A percentile compares a stretch with the other conserved stretches of the same genome.
Conservation (phyloP, 2,888 invertebrate species). For the Chesias legatella region DNA sequence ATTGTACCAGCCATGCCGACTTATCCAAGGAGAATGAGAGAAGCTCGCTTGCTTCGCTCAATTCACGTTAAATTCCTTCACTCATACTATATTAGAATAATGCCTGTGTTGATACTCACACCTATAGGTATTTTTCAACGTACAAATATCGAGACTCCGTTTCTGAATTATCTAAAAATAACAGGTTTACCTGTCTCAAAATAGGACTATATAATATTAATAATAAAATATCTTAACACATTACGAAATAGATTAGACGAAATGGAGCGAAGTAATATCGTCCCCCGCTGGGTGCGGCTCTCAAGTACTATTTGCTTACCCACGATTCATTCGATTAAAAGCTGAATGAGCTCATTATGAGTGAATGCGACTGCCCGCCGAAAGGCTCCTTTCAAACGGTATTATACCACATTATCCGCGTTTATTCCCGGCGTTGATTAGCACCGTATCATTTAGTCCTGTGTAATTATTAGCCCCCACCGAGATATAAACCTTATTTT, state of each 20-base stretch:
- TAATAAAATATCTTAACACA: slow-evolving; percentile 11
- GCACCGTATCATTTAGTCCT: slow-evolving; percentile 80
- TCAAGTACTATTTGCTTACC: slow-evolving; percentile 70
- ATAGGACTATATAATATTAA: neutral
- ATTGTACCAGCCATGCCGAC: too few relatives aligned
- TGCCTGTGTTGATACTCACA: too few relatives aligned
- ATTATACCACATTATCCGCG: slow-evolving; percentile 77
- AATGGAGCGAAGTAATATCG: slow-evolving; percentile 17
- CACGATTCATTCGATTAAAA: slow-evolving; percentile 77
- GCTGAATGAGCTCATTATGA: slow-evolving; percentile 78
- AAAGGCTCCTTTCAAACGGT: slow-evolving; percentile 76
- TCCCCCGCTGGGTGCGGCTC: slow-evolving; percentile 30
- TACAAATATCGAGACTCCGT: too few relatives aligned
- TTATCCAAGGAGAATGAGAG: too few relatives aligned
- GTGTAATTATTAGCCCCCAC: slow-evolving; percentile 64
- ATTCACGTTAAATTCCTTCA: too few relatives aligned
- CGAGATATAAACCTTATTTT: slow-evolving; percentile 37
- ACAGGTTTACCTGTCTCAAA: too few relatives aligned
- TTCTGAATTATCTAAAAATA: too few relatives aligned
- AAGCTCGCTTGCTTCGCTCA: too few relatives aligned
- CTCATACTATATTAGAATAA: too few relatives aligned
- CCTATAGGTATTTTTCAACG: too few relatives aligned
- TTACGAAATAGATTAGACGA: slow-evolving; percentile 15
- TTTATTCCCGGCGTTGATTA: slow-evolving; percentile 78
- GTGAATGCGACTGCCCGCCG: slow-evolving; percentile 75